These are phyloP conservation scores for Abrostola triplasia DNA, from an alignment of 2,888 invertebrate genomes.

Conservation along the genomic window DNA sequence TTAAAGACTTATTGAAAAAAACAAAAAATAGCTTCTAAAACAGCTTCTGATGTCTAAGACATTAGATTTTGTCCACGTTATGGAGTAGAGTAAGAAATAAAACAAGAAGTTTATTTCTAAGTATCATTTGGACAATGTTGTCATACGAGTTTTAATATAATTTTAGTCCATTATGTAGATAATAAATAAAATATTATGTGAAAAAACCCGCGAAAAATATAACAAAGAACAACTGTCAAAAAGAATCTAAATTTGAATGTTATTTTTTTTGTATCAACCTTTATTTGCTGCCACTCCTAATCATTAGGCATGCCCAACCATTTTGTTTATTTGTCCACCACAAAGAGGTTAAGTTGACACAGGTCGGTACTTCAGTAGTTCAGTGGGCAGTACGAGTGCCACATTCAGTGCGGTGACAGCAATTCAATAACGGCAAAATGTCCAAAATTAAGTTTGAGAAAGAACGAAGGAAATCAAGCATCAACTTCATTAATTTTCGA, in stretches of 20 bases:
- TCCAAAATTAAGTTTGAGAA: conserved; percentile 60
- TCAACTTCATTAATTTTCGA: conserved; percentile 74
- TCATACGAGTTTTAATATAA: no score
- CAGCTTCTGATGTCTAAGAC: not conserved
- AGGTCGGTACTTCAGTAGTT: not conserved
- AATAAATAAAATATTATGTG: no score
- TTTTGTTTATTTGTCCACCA: conserved; percentile 41
- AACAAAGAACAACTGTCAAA: no score
- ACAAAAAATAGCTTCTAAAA: not conserved
- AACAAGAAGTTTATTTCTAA: no score
- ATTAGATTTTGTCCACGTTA: no score
- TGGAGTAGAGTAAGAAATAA: no score
- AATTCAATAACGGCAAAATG: conserved; percentile 46
- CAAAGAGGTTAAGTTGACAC: conserved; percentile 23
- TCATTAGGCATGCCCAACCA: conserved; percentile 9
- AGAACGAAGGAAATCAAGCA: conserved; percentile 74
- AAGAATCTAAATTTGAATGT: no score
- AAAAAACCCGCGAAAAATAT: no score
- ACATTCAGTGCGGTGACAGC: conserved; percentile 2
- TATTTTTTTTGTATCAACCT: not conserved
- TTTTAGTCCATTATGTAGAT: no score
- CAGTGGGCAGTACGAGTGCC: conserved; percentile 19
- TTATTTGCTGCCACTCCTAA: conserved; percentile 34
- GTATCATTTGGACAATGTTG: no score
- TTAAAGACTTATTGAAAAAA: no score